These are phyloP conservation scores for Varecia variegata DNA, from an alignment of 2,797 vertebrate species.

Conservation along the genomic window DNA sequence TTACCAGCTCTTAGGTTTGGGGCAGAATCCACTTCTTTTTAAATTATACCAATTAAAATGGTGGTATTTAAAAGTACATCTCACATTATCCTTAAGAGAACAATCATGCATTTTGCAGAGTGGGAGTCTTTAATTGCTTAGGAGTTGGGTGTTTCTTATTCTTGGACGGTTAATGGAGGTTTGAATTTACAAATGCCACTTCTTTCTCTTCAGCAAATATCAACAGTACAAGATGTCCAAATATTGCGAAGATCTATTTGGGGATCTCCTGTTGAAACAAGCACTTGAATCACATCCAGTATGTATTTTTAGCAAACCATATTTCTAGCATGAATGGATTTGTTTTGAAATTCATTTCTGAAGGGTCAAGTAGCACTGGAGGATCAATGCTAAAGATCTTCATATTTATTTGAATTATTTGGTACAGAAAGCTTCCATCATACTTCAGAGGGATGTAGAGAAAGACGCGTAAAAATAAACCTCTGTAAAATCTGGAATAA, in stretches of 20 bases:
- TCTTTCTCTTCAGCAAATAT: constrained; percentile 91
- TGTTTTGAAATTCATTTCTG: constrained; percentile 73
- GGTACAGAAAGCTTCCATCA: constrained; percentile 34
- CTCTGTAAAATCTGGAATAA: constrained; percentile 9
- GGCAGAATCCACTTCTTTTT: neutral
- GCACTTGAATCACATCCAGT: constrained; percentile 94
- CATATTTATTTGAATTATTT: constrained; percentile 68
- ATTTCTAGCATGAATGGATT: constrained; percentile 61
- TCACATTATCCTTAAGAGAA: constrained; percentile 1
- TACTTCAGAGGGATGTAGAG: neutral
- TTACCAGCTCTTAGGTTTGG: neutral
- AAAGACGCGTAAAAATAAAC: neutral
- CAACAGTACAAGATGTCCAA: constrained; percentile 99
- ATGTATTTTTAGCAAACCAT: constrained; percentile 76
- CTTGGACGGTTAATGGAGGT: constrained; percentile 59
- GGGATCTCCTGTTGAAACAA: constrained; percentile 95
- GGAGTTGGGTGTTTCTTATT: constrained; percentile 52
- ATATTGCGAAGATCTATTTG: constrained; percentile 98
- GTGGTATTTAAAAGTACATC: constrained; percentile 54
- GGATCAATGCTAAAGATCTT: constrained; percentile 34
- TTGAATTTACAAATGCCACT: constrained; percentile 67
- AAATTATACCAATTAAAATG: constrained; percentile 33
- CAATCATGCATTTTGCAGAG: constrained; percentile 13
- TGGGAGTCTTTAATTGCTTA: constrained; percentile 34
- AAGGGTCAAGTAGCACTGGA: constrained; percentile 60